Evolutionary conservation across 2,888 invertebrate genomes (phyloP), one percentile per base, ranked within the genome.

Genomic region (Timandra comae): DNA sequence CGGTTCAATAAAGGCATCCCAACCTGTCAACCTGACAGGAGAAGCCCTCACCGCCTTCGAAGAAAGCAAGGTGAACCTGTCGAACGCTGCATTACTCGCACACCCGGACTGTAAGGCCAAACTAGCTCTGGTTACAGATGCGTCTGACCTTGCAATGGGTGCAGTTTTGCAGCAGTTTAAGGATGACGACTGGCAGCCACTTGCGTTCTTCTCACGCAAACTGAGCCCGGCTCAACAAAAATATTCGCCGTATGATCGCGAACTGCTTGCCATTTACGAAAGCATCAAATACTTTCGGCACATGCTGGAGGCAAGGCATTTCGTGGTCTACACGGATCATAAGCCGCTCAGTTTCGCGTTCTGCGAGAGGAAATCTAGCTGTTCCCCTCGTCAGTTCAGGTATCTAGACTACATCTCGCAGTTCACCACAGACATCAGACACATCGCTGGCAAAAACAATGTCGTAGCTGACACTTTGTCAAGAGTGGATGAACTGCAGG

Each of bases 91-190:
- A 1, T 26, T 67, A 0, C 35, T 73, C 1, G 53, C 56, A 1
- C 65, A 72, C 30, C 72, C 69, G 0, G 48, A 49, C 3, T n/a
- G 31, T 0, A 10, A 46, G n/a, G 59, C 63, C 0, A 30, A 53
- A 23, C 23, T 74, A 2, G 46, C 55, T 1, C 8, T 74, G 0
- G 38, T 52, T 0, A 57, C 57, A 0, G 72, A 76, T 34, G 74
- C 74, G 1, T 76, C 73, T 0, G 63, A 71, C 23, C 34, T 21
- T 1, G 59, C 71, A 2, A 54, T 73, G 2, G 75, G 74, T 1
- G 69, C 67, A 1, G 62, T 55, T 0, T 29, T 79, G 6, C 66
- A 77, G 30, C 74, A 75, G 39, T 12, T 27, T 0, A 35, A 41
- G 2, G 28, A 48, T 3, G 30, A 42, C 7, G 9, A 33, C 0